These are phyloP conservation scores for Nyleta sp. DNA, from an alignment of 2,888 invertebrate genomes.

Conservation along the genomic window DNA sequence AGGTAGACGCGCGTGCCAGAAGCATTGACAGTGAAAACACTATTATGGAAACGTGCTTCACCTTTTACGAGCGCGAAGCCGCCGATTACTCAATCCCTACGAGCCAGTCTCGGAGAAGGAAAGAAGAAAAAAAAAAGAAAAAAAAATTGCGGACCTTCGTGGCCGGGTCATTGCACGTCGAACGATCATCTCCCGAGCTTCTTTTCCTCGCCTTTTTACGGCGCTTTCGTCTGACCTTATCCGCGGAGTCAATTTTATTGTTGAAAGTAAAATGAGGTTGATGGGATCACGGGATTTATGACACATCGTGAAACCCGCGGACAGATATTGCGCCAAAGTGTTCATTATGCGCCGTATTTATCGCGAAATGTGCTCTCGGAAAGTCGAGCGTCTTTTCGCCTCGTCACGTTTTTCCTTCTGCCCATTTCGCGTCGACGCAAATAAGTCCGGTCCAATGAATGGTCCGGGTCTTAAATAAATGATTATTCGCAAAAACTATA, in stretches of 20 bases:
- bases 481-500: conserved; percentile 22
- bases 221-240: conserved; percentile 48
- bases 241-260: conserved; percentile 57
- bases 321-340: conserved; percentile 45
- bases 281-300: conserved; percentile 55
- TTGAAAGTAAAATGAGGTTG: conserved; percentile 58
- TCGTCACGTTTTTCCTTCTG: not conserved
- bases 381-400: not conserved
- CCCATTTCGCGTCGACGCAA: not conserved
- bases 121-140: conserved; percentile 14
- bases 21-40: conserved; percentile 71
- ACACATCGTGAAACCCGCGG: conserved; percentile 41
- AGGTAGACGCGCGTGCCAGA: conserved; percentile 64
- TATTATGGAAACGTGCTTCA: conserved; percentile 70
- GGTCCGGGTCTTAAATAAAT: conserved; percentile 31
- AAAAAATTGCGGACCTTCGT: conserved; percentile 59
- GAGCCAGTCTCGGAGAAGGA: conserved; percentile 32
- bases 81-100: conserved; percentile 69
- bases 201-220: conserved; percentile 33
- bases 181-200: conserved; percentile 44
- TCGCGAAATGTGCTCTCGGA: conserved; percentile 3
- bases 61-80: conserved; percentile 69
- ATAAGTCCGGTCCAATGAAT: no score
- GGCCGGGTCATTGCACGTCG: conserved; percentile 63
- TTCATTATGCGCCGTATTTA: conserved; percentile 29